Evolutionary conservation across 1,140 invertebrate genomes (phyloP).

Genomic region (Megalopta genalis): DNA sequence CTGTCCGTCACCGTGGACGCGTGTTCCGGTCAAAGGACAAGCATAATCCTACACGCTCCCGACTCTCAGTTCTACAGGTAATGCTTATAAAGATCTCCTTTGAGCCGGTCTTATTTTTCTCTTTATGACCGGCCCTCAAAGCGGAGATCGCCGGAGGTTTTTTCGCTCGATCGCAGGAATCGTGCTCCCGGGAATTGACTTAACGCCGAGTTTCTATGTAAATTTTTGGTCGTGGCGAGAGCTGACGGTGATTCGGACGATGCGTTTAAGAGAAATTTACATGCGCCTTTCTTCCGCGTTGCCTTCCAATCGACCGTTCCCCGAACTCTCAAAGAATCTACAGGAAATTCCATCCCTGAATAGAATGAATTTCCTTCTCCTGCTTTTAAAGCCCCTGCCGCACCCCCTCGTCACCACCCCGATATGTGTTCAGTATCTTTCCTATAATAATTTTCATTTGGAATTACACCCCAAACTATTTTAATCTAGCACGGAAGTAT

Average conservation of each 20-base stretch:
- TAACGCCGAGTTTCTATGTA: slow-evolving; percentile 62
- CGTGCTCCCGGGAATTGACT: slow-evolving; percentile 47
- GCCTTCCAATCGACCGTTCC: slow-evolving; percentile 34
- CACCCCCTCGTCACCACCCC: no score
- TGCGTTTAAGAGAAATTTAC: slow-evolving; percentile 43
- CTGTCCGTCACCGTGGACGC: no score
- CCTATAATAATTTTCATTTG: neutral
- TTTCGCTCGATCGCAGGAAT: slow-evolving; percentile 32
- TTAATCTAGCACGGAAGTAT: neutral
- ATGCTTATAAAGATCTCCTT: neutral
- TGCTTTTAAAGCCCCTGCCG: neutral
- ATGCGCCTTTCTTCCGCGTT: slow-evolving; percentile 27
- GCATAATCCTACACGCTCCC: no score
- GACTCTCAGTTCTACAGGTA: neutral
- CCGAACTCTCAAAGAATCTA: slow-evolving; percentile 8
- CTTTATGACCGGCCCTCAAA: slow-evolving; percentile 16
- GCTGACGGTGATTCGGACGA: slow-evolving; percentile 37
- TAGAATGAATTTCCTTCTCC: slow-evolving; percentile 20
- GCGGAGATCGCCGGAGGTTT: slow-evolving; percentile 36
- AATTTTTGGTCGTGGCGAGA: slow-evolving; percentile 40
- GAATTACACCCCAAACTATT: neutral
- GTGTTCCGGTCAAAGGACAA: neutral
- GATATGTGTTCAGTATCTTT: neutral
- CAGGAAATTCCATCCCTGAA: slow-evolving; percentile 17
- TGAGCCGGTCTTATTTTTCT: slow-evolving; percentile 6